Percentiles rank a stretch among this genome's conserved stretches.
Evolutionary conservation across 1,140 invertebrate species (phyloP).

Genomic region (Drosophila kikkawai): DNA sequence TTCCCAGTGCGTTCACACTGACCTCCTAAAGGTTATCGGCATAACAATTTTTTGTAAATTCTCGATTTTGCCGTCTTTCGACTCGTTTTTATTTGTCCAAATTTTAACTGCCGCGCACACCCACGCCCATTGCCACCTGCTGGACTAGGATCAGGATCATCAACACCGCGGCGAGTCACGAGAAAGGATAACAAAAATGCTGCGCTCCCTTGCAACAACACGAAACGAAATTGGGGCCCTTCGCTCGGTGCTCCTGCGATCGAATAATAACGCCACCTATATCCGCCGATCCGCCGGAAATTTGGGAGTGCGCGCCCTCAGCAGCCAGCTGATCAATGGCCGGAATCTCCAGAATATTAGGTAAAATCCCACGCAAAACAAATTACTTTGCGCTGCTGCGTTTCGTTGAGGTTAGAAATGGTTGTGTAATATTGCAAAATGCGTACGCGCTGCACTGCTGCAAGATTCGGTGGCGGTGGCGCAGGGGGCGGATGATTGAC

Average conservation of each 20-base stretch:
- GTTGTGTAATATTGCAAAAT: constrained; percentile 82
- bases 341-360: constrained; percentile 59
- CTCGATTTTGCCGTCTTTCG: constrained; percentile 24
- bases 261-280: constrained; percentile 33
- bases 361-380: constrained; percentile 40
- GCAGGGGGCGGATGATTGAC: constrained; percentile 34
- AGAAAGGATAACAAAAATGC: constrained; percentile 85
- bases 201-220: constrained; percentile 88
- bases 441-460: constrained; percentile 45
- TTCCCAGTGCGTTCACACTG: constrained; percentile 39
- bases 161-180: constrained; percentile 9
- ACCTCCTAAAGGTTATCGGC: constrained; percentile 43
- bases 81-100: constrained; percentile 33
- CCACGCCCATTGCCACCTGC: constrained; percentile 3
- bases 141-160: constrained; percentile 12
- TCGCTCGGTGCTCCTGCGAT: constrained; percentile 53
- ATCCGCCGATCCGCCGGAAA: constrained; percentile 26
- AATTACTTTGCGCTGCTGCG: not conserved
- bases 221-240: constrained; percentile 86
- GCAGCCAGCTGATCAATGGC: constrained; percentile 50
- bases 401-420: constrained; percentile 77
- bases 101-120: constrained; percentile 25
- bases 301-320: constrained; percentile 61
- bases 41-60: constrained; percentile 42
- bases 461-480: not conserved